These are phyloP conservation scores for Rachycentron canadum DNA, from an alignment of 2,797 vertebrate species.

Conservation along the genomic window DNA sequence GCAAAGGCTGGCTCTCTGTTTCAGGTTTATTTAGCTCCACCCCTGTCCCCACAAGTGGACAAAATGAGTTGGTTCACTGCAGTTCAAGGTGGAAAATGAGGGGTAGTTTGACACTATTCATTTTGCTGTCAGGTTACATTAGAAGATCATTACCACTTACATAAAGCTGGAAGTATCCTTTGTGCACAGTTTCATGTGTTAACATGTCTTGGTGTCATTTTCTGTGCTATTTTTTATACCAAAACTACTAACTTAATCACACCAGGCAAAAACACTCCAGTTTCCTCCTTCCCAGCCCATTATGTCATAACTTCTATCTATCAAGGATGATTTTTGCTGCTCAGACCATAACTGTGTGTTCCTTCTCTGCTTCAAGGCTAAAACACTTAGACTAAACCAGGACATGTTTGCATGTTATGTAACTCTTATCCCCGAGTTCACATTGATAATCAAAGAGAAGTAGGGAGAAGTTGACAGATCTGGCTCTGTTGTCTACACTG, in stretches of 20 bases:
- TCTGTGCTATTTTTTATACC: not conserved
- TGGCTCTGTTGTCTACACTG: not conserved
- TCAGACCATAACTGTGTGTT: conserved; percentile 45
- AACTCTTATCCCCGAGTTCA: conserved; percentile 40
- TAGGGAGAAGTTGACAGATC: not conserved
- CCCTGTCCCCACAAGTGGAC: too few relatives aligned
- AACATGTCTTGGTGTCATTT: not conserved
- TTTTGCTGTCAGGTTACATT: too few relatives aligned
- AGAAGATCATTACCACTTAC: too few relatives aligned
- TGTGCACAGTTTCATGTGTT: not conserved
- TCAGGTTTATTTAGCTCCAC: too few relatives aligned
- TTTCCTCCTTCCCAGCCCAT: conserved; percentile 3
- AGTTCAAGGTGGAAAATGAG: too few relatives aligned
- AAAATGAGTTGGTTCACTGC: too few relatives aligned
- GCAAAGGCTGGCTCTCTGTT: too few relatives aligned
- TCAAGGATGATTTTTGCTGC: conserved; percentile 19
- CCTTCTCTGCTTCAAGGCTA: conserved; percentile 66
- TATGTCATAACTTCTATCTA: conserved; percentile 27
- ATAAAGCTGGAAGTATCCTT: too few relatives aligned
- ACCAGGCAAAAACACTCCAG: not conserved
- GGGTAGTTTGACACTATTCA: too few relatives aligned
- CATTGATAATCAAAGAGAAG: conserved; percentile 45
- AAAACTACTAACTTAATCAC: not conserved
- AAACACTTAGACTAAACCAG: conserved; percentile 68
- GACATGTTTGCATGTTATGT: conserved; percentile 33